phyloP scores from a whole-genome alignment of 1,140 invertebrate genomes.

The Drosophila prosaltans region DNA sequence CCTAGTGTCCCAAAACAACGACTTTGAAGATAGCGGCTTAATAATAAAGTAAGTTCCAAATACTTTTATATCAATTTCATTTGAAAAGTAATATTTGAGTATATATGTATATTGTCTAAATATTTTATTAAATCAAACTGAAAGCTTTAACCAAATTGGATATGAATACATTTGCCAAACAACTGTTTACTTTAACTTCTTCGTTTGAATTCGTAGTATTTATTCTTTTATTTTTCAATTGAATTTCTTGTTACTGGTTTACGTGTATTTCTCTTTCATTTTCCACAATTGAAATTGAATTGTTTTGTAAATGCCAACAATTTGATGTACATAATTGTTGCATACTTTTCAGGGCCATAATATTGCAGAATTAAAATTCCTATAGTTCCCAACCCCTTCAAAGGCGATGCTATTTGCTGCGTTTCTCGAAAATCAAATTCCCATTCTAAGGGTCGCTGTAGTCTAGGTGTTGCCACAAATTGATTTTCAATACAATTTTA shows the following conservation, averaged over 20 bases:
- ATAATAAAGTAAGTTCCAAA: no score
- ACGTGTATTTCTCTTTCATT: background rate
- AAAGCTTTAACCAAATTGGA: no score
- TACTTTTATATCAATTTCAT: no score
- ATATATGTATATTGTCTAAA: no score
- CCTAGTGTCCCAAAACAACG: no score
- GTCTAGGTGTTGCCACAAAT: constrained; percentile 39
- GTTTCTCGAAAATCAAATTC: constrained; percentile 23
- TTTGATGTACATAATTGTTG: constrained; percentile 10
- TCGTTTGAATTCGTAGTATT: background rate
- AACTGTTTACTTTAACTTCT: no score
- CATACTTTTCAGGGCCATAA: constrained; percentile 1
- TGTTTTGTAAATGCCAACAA: background rate
- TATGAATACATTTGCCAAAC: no score
- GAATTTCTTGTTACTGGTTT: background rate
- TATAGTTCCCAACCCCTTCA: constrained; percentile 11
- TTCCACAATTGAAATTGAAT: background rate
- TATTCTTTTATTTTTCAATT: background rate
- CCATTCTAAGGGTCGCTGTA: background rate
- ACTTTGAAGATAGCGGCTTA: no score
- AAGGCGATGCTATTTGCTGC: constrained; percentile 13
- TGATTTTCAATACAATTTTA: constrained; percentile 56
- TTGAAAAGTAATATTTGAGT: no score
- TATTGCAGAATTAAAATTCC: constrained; percentile 27
- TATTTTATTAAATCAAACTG: no score